Evolutionary conservation across 2,888 invertebrate genomes (phyloP).

Genomic region (Phoenoteleia sp.): DNA sequence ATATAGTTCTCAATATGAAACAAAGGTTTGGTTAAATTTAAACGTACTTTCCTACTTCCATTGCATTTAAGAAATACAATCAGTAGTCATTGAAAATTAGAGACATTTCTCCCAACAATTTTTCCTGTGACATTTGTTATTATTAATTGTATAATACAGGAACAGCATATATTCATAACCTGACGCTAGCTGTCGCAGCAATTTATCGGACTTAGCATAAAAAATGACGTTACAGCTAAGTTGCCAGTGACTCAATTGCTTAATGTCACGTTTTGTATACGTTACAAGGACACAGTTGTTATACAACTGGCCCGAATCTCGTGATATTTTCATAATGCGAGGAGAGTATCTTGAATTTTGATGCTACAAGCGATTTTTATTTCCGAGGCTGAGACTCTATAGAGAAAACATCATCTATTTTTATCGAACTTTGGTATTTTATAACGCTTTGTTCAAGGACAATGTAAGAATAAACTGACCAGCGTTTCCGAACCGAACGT

Average conservation of each 20-base stretch:
- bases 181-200: conserved; percentile 14
- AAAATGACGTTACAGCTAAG: conserved; percentile 65
- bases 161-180: conserved; percentile 21
- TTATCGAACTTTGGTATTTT: conserved; percentile 58
- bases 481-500: not conserved
- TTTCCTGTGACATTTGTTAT: too few relatives aligned
- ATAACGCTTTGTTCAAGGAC: conserved; percentile 56
- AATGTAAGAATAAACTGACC: conserved; percentile 38
- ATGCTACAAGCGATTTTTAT: conserved; percentile 55
- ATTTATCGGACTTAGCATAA: conserved; percentile 60
- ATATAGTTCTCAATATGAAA: too few relatives aligned
- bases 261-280: conserved; percentile 61
- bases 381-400: conserved; percentile 32
- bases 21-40: too few relatives aligned
- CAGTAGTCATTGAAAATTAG: too few relatives aligned
- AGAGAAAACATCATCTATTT: conserved; percentile 57
- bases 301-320: conserved; percentile 58
- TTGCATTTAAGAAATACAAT: too few relatives aligned
- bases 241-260: conserved; percentile 74
- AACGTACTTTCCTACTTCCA: too few relatives aligned
- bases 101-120: too few relatives aligned
- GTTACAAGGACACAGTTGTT: conserved; percentile 60
- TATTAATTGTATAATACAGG: too few relatives aligned
- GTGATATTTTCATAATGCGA: conserved; percentile 66
- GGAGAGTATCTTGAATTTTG: conserved; percentile 50